These are phyloP conservation scores for Sus cebifrons DNA, from an alignment of 2,797 vertebrate genomes.

Conservation along the genomic window DNA sequence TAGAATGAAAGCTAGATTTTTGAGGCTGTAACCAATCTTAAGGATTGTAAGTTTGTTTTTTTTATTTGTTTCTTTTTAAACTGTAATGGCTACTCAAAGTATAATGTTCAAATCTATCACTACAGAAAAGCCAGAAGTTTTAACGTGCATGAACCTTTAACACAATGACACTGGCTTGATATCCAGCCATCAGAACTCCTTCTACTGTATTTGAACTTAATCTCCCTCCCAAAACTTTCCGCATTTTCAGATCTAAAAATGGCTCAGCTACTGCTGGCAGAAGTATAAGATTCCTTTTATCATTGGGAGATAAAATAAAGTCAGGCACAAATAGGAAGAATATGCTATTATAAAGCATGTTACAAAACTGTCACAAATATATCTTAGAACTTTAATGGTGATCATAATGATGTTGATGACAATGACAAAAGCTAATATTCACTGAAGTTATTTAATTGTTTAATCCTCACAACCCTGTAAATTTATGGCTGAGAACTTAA, in stretches of 20 bases:
- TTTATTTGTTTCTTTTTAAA: neutral
- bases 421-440: constrained; percentile 23
- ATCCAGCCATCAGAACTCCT: neutral
- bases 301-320: constrained; percentile 24
- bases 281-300: constrained; percentile 29
- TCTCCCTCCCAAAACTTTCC: neutral
- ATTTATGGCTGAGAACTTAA: constrained; percentile 51
- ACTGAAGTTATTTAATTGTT: constrained; percentile 35
- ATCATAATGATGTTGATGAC: neutral
- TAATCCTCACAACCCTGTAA: constrained; percentile 10
- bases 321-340: constrained; percentile 44
- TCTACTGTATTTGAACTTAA: constrained; percentile 2
- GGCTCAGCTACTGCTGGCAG: neutral
- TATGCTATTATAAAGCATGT: neutral
- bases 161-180: neutral
- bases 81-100: neutral
- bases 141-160: neutral
- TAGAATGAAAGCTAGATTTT: constrained; percentile 19
- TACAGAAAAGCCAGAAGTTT: neutral
- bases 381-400: neutral
- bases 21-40: constrained; percentile 32
- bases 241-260: constrained; percentile 11
- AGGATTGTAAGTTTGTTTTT: neutral
- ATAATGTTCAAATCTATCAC: constrained; percentile 11
- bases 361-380: neutral